These are phyloP conservation scores for Drosophila ezoana DNA, from an alignment of 2,888 invertebrate genomes.

Conservation along the genomic window DNA sequence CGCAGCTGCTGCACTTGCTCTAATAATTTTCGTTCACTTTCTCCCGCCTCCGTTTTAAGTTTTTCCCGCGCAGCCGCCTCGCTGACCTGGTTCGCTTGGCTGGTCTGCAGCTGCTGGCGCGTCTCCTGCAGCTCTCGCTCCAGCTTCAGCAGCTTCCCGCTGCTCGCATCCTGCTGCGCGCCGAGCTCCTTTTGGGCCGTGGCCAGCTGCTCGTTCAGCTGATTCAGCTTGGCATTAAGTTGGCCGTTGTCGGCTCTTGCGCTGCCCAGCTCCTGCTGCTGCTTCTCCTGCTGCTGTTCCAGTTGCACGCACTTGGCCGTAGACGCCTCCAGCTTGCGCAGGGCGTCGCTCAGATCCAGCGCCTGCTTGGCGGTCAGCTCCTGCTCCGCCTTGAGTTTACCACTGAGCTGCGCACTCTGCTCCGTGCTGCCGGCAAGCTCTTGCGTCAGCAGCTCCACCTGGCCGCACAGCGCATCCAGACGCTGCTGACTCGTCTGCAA, in stretches of 20 bases:
- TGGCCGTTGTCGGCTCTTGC: slow-evolving; percentile 47
- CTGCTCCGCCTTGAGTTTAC: slow-evolving; percentile 64
- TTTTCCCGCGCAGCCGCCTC: slow-evolving; percentile 53
- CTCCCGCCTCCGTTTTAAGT: slow-evolving; percentile 32
- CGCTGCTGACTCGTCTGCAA: slow-evolving; percentile 73
- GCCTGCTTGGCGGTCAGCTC: slow-evolving; percentile 66
- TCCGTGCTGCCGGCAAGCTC: slow-evolving; percentile 68
- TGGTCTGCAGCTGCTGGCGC: slow-evolving; percentile 61
- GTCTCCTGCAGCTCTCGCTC: slow-evolving; percentile 70
- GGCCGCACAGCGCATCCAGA: slow-evolving; percentile 65
- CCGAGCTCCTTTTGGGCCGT: slow-evolving; percentile 62
- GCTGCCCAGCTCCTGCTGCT: slow-evolving; percentile 65
- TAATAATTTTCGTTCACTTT: slow-evolving; percentile 36
- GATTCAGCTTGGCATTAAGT: slow-evolving; percentile 57
- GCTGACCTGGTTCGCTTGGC: slow-evolving; percentile 39
- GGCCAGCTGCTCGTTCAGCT: slow-evolving; percentile 67
- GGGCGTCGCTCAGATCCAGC: slow-evolving; percentile 68
- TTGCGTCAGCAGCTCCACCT: slow-evolving; percentile 72
- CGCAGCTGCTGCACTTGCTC: slow-evolving; percentile 51
- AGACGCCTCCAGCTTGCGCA: slow-evolving; percentile 69
- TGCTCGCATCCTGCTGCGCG: slow-evolving; percentile 62
- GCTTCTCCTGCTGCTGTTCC: slow-evolving; percentile 61
- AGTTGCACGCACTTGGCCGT: slow-evolving; percentile 47
- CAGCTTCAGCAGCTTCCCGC: slow-evolving; percentile 59
- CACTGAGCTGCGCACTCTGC: slow-evolving; percentile 60